Percentiles rank a stretch among this genome's conserved stretches.
These are phyloP conservation scores for Metopia argyrocephala DNA, from an alignment of 2,888 invertebrate genomes.

Conservation along the genomic window DNA sequence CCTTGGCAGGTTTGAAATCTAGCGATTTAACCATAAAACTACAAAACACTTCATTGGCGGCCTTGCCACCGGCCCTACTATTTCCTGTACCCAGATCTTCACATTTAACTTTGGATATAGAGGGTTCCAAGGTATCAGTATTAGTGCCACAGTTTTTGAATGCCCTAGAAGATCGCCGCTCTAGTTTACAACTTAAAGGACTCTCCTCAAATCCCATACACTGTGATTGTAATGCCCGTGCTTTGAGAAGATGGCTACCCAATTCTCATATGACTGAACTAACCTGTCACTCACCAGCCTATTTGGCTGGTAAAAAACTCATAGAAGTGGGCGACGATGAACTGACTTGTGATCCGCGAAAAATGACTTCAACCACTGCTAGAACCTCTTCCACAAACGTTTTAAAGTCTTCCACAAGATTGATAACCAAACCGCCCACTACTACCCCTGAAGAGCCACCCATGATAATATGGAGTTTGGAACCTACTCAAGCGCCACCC, in stretches of 20 bases:
- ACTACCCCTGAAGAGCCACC: slow-evolving; percentile 85
- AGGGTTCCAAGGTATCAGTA: slow-evolving; percentile 87
- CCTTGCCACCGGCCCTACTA: slow-evolving; percentile 88
- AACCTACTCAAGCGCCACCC: slow-evolving; percentile 83
- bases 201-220: slow-evolving; percentile 88
- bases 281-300: slow-evolving; percentile 85
- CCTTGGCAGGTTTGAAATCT: slow-evolving; percentile 89
- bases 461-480: slow-evolving; percentile 93
- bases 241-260: slow-evolving; percentile 88
- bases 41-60: slow-evolving; percentile 88
- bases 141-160: slow-evolving; percentile 88
- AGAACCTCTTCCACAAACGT: slow-evolving; percentile 69
- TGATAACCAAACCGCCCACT: slow-evolving; percentile 78
- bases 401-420: slow-evolving; percentile 74
- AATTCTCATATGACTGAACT: slow-evolving; percentile 82
- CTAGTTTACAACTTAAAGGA: slow-evolving; percentile 86
- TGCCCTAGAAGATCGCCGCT: slow-evolving; percentile 89
- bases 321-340: slow-evolving; percentile 89
- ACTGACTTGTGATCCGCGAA: slow-evolving; percentile 86
- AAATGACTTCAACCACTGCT: slow-evolving; percentile 78
- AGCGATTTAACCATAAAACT: slow-evolving; percentile 85
- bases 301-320: slow-evolving; percentile 84
- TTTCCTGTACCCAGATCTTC: slow-evolving; percentile 93
- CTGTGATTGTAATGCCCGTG: slow-evolving; percentile 91
- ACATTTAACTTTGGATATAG: slow-evolving; percentile 86